Evolutionary conservation across 2,113 vertebrate species (phyloP).

Genomic region (Silurus meridionalis): DNA sequence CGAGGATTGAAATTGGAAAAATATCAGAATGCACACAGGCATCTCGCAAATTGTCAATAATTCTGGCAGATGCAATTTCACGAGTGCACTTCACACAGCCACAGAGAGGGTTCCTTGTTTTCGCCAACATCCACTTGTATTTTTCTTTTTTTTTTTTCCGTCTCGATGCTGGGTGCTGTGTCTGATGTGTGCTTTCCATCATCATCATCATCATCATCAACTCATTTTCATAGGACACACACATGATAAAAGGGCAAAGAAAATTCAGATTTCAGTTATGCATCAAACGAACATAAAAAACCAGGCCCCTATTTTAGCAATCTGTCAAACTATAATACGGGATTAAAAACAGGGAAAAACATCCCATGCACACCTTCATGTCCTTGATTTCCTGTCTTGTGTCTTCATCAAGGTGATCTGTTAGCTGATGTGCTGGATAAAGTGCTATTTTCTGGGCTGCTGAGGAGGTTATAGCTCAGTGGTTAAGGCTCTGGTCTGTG

Average conservation of each 20-base stretch:
- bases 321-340: neutral
- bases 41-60: conserved; percentile 41
- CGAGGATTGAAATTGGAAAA: conserved; percentile 41
- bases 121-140: neutral
- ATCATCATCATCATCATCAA: conserved; percentile 3
- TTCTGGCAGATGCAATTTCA: conserved; percentile 36
- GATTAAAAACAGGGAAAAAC: neutral
- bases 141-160: neutral
- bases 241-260: conserved; percentile 1
- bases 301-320: no score
- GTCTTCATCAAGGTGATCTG: neutral
- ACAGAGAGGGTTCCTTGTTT: conserved; percentile 15
- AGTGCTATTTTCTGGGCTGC: neutral
- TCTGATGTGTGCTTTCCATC: neutral
- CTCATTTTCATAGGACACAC: neutral
- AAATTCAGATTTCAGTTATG: neutral
- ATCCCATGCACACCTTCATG: neutral
- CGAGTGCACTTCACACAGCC: conserved; percentile 28
- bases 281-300: neutral
- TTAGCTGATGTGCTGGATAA: neutral
- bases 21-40: conserved; percentile 28
- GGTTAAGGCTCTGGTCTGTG: no score
- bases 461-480: neutral
- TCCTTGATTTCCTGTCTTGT: neutral
- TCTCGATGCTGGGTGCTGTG: neutral